phyloP scores from a whole-genome alignment of 1,140 invertebrate species.

The Harpegnathos saltator region DNA sequence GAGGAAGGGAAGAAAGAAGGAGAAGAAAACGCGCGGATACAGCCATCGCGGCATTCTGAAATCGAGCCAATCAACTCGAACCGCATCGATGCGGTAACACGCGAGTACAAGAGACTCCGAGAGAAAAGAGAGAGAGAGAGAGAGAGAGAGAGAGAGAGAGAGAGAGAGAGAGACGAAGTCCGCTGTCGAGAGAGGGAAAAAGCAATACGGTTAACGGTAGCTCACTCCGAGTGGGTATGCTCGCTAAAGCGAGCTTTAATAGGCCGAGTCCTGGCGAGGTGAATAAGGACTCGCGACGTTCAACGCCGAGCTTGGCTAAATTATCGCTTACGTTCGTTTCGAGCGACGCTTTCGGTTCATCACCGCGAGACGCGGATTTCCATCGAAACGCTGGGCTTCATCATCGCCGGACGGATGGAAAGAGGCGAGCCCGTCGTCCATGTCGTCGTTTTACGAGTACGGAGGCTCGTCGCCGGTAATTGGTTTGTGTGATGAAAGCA shows the following conservation, averaged over 20 bases:
- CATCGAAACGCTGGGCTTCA: conserved; percentile 10
- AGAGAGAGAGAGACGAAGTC: background rate
- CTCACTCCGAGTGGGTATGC: conserved; percentile 3
- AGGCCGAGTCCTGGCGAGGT: conserved; percentile 9
- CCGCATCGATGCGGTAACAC: background rate
- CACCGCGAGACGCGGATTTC: conserved; percentile 10
- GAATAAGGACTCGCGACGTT: conserved; percentile 22
- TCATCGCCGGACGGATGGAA: conserved; percentile 28
- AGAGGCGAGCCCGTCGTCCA: conserved; percentile 6
- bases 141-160: no score
- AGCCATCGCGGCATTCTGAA: conserved; percentile 1
- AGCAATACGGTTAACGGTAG: conserved; percentile 65
- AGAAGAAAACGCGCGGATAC: background rate
- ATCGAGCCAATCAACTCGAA: background rate
- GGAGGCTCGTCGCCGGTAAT: background rate
- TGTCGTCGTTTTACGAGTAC: conserved; percentile 8
- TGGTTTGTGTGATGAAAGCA: background rate
- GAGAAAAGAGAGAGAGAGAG: no score
- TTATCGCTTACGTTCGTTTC: background rate
- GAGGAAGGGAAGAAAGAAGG: background rate
- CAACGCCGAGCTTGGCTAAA: background rate
- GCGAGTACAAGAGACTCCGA: conserved; percentile 2
- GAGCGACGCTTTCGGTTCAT: conserved; percentile 1
- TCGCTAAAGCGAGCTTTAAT: conserved; percentile 54
- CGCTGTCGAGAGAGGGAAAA: conserved; percentile 26